Base-by-base conservation (phyloP, 2,113 vertebrate genomes). In the Eleginops maclovinus region DNA sequence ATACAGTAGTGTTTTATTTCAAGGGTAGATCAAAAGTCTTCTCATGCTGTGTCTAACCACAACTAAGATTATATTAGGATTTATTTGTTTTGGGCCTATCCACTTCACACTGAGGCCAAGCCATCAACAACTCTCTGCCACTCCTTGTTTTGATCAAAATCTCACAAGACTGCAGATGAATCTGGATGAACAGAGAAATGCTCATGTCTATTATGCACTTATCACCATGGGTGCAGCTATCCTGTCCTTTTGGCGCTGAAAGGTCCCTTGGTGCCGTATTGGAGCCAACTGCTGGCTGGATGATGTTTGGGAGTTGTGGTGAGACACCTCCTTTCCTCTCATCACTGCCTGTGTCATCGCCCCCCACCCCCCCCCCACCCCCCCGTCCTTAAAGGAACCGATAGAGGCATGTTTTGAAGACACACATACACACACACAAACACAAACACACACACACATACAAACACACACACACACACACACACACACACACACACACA, bases 1-100 rank as follows among this genome's bases (percentile, higher is more conserved):
- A 80, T 83, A 89, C 88, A 77, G 85, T 88, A 84, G 85, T 90
- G 87, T 91, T 93, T 91, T 87, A 91, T 90, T 91, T 87, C 82
- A 79, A 68, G 88, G 87, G 89, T 86, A 85, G 84, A 91, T 91
- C 89, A 93, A 92, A 92, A 87, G 85, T 89, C 74, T 86, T 59
- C 44, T 79, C 88, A 85, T 75, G 91, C 92, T 87, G 91, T 12
- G 90, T 88, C 67, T 88, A 72, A 85, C 80, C 89, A 80, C 86
- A 90, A 83, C 85, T 79, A 66, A 82, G 80, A 87, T 91, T 91
- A 77, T 88, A 89, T 89, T 91, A 81, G 79, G 72, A 86, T 91
- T 89, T 90, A 87, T 91, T 93, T 91, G 84, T 90, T 87, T 90
- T 91, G 82, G 83, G 76, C 53, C 81, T 71, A 77, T 90, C 79